These are phyloP conservation scores for human DNA, from an alignment of 2,113 vertebrate genomes.

Conservation along the genomic window GRCh38 chr9:137305501-137306000, in stretches of 20 bases:
- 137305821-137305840: background rate
- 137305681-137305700: background rate
- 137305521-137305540: background rate
- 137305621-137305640: background rate
- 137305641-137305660: background rate
- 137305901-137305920: background rate
- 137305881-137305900: background rate
- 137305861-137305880: background rate
- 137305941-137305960: background rate
- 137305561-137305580: background rate
- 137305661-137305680: background rate
- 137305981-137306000: background rate
- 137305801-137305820: background rate
- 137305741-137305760: background rate
- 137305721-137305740: background rate
- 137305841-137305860: background rate
- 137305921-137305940: background rate
- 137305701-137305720: fast-evolving
- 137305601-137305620: background rate
- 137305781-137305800: background rate
- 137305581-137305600: background rate
- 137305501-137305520: background rate
- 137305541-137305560: background rate
- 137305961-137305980: background rate
- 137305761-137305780: fast-evolving